Percentiles rank a stretch among this genome's conserved stretches.
phyloP scores from a whole-genome alignment of 2,113 vertebrate species.

The Muntiacus muntjak region DNA sequence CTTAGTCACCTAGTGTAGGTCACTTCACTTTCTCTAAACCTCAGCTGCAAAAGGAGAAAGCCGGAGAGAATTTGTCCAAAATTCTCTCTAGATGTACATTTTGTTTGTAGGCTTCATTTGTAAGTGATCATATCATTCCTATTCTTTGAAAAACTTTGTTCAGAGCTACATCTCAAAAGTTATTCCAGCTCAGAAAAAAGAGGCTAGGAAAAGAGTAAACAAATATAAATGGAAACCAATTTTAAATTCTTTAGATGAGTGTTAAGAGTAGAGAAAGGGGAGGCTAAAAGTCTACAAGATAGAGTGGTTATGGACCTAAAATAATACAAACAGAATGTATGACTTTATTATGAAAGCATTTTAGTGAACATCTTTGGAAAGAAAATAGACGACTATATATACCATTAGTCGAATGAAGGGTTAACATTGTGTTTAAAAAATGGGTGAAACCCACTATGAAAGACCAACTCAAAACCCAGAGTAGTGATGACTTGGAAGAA shows the following conservation, averaged over 20 bases:
- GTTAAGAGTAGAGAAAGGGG: neutral
- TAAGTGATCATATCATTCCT: neutral
- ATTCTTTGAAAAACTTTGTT: slow-evolving; percentile 18
- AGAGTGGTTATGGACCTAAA: neutral
- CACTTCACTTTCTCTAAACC: neutral
- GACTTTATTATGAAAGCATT: slow-evolving; percentile 26
- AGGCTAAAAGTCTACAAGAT: neutral
- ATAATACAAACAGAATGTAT: neutral
- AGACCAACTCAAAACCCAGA: neutral
- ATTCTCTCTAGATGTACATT: neutral
- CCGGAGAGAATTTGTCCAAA: slow-evolving; percentile 5
- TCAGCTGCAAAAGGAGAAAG: neutral
- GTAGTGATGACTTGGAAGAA: neutral
- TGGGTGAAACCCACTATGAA: neutral
- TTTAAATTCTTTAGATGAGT: neutral
- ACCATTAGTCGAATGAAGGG: neutral
- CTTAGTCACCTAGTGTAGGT: neutral
- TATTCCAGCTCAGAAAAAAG: neutral
- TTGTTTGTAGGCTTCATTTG: neutral
- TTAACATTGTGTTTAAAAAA: neutral
- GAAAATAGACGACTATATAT: neutral
- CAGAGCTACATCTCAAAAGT: neutral
- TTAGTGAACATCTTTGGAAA: neutral
- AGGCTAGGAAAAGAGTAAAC: neutral
- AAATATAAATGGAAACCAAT: neutral